phyloP scores from a whole-genome alignment of 2,797 vertebrate species.

The Sebastes goodei region DNA sequence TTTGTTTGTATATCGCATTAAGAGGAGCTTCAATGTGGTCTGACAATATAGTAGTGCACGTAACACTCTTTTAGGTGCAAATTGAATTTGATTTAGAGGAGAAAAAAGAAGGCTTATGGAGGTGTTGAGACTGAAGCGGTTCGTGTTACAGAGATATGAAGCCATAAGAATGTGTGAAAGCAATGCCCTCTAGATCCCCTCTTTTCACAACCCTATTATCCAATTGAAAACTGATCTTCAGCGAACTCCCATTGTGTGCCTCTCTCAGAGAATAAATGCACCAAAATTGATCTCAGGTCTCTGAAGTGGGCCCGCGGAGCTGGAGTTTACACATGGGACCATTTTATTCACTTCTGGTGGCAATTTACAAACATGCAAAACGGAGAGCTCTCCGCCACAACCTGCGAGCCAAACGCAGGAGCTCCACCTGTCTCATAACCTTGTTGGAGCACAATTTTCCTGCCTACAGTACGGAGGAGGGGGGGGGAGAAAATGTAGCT shows the following conservation, averaged over 20 bases:
- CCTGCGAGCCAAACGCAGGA: constrained; percentile 69
- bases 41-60: constrained; percentile 9
- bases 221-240: constrained; percentile 83
- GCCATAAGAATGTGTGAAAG: constrained; percentile 83
- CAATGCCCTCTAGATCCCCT: constrained; percentile 78
- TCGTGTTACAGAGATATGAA: constrained; percentile 78
- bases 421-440: constrained; percentile 82
- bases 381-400: constrained; percentile 63
- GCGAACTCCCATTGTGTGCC: constrained; percentile 78
- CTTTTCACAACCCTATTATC: constrained; percentile 82
- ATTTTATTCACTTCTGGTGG: constrained; percentile 85
- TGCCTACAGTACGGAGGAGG: not conserved
- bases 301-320: constrained; percentile 71
- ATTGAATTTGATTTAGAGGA: constrained; percentile 56
- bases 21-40: constrained; percentile 6
- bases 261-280: constrained; percentile 80
- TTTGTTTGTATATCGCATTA: constrained; percentile 50
- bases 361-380: constrained; percentile 82
- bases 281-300: constrained; percentile 84
- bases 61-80: constrained; percentile 47
- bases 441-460: constrained; percentile 51
- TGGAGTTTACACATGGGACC: constrained; percentile 83
- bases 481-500: constrained; percentile 7
- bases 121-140: constrained; percentile 56
- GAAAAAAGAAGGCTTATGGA: constrained; percentile 26